Evolutionary conservation across 2,888 invertebrate species (phyloP), one percentile per base, ranked within the genome.

Genomic region (Strigamia transsilvanica): DNA sequence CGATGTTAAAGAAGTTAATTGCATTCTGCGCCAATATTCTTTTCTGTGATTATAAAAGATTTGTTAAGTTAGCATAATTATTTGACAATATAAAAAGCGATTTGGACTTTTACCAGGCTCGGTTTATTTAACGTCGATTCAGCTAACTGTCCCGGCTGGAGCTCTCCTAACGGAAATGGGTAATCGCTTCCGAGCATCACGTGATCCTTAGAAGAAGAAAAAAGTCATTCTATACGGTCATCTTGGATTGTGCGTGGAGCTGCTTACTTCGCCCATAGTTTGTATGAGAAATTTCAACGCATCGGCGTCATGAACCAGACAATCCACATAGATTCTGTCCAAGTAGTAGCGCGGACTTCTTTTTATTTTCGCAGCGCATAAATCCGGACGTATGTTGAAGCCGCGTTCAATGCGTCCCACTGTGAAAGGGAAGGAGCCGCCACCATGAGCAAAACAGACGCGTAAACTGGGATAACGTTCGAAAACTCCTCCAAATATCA

Each of bases 111-210:
- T 13, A 83, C 83, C 12, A 84, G 84, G 38, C 84, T 82, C 34
- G 88, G 85, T 38, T 85, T 85, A 0, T 84, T 83, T 81, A 86
- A 66, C 23, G 13, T 85, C 5, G 86, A 85, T 83, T 88, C 85
- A 32, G 90, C 87, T 21, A 89, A 84, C 83, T 87, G 86, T n/a
- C 90, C 90, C 0, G 90, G 89, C 56, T 87, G 85, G 41, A 88
- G 87, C 84, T 91, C 91, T 6, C 90, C 91, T 7, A 90, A 87
- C 5, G 90, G 90, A 85, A 91, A 91, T 0, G 91, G 91, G 85
- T 91, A 91, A 85, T 91, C 91, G 38, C 89, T 90, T 2, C 91
- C 91, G 46, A 91, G 86, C 5, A 90, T 87, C 7, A 91, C 88
- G 12, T 87, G 85, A 80, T 90, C 88, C 89, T 90, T 85, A 18